These are phyloP conservation scores for Melieria crassipennis DNA, from an alignment of 2,888 invertebrate species.

Conservation along the genomic window DNA sequence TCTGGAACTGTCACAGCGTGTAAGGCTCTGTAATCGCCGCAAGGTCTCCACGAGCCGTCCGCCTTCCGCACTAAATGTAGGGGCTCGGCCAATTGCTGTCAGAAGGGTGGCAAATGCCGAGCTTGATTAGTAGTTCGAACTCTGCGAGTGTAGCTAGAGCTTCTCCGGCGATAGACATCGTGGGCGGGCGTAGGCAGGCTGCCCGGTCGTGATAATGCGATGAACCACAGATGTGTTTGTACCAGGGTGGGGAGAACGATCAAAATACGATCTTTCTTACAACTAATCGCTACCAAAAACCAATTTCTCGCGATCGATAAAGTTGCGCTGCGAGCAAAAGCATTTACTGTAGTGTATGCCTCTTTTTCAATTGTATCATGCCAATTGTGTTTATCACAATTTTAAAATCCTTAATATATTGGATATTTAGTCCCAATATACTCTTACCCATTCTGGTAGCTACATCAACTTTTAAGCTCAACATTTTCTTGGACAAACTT, in stretches of 20 bases:
- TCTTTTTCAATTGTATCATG: constrained; percentile 26
- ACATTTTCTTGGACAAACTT: constrained; percentile 23
- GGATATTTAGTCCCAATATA: constrained; percentile 28
- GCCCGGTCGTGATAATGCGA: constrained; percentile 25
- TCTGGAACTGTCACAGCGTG: constrained; percentile 29
- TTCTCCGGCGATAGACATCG: constrained; percentile 52
- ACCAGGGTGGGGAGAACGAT: not conserved
- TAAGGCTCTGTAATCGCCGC: constrained; percentile 39
- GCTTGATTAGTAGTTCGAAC: constrained; percentile 42
- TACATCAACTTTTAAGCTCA: constrained; percentile 31
- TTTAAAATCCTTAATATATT: constrained; percentile 27
- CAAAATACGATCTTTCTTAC: not conserved
- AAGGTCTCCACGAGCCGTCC: constrained; percentile 34
- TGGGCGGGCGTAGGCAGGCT: constrained; percentile 31
- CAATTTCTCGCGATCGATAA: too few species aligned
- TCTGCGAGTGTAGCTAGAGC: constrained; percentile 40
- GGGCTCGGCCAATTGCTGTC: constrained; percentile 62
- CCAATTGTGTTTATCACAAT: constrained; percentile 35
- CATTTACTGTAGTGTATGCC: not conserved
- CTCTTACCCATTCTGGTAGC: constrained; percentile 19
- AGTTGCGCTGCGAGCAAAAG: too few species aligned
- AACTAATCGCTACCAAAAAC: too few species aligned
- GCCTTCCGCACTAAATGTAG: constrained; percentile 49
- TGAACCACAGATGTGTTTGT: not conserved
- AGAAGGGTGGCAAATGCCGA: constrained; percentile 62